Base-by-base conservation (phyloP, 1,140 invertebrate species). In the Lepidurus apus region DNA sequence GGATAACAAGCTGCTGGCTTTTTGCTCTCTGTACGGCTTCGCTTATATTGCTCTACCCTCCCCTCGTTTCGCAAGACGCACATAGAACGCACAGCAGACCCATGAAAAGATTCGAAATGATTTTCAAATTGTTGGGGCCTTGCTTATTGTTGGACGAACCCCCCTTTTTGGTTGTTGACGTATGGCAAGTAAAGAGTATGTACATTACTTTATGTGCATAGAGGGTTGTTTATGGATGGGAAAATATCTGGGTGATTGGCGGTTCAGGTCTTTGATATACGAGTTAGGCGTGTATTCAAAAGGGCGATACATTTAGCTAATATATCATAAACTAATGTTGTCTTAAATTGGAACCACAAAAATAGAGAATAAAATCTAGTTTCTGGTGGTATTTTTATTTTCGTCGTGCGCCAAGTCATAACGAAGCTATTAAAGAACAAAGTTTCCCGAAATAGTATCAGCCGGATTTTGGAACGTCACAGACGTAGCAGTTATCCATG, bases 1-100 rank as follows among this genome's bases (percentile, higher is more conserved):
- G 53, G 53, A 13, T 65, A 65, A 65, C 53, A 65, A n/a, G 53
- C 53, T 65, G 53, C 21, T 65, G 53, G 53, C 53, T 65, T 65
- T 65, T 65, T 65, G 53, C 53, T 65, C 53, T 17, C 17, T 65
- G 21, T 65, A 65, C 53, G 53, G 53, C 53, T 65, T 65, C 53
- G 21, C 53, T 65, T 65, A 21, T 65, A 65, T 65, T 65, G 53
- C 53, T 65, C 34, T 34, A 34, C 34, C 2, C 34, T 34, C 34
- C 34, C 53, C 53, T 21, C 21, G 53, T 65, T 65, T 65, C 13
- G 53, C 53, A n/a, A 65, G 53, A 65, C 53, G 53, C 53, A 9
- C 53, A 21, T 34, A 34, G 2, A 34, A 34, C 34, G 53, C 53
- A 21, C 53, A 13, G 6, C 8, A 65, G 53, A 65, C 53, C 53